These are phyloP conservation scores for Cotesia vestalis DNA, from an alignment of 1,140 invertebrate genomes.

Conservation along the genomic window DNA sequence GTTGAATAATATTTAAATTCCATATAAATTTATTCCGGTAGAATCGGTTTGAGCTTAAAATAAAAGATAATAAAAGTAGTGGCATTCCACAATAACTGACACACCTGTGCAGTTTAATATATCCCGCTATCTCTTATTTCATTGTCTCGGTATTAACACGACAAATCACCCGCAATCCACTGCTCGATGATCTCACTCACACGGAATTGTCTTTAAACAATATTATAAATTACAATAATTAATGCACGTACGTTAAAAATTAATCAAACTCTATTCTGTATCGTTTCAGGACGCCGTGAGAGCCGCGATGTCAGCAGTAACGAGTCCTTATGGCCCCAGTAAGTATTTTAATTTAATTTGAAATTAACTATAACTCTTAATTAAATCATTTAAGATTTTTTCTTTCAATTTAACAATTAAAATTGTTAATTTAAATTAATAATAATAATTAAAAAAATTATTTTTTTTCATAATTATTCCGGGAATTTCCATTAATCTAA, in stretches of 20 bases:
- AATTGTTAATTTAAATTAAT: background rate
- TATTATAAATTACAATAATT: too few species aligned
- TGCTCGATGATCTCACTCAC: constrained; percentile 20
- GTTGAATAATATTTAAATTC: too few species aligned
- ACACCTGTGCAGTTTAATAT: constrained; percentile 6
- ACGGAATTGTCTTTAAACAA: constrained; percentile 15
- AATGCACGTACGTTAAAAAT: background rate
- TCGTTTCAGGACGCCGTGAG: constrained; percentile 62
- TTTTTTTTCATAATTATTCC: background rate
- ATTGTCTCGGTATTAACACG: constrained; percentile 1
- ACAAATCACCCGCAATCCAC: constrained; percentile 3
- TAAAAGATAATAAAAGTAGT: too few species aligned
- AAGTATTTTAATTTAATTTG: constrained; percentile 46
- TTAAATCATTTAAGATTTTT: too few species aligned
- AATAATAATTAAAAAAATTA: background rate
- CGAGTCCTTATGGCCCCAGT: constrained; percentile 66
- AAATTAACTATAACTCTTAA: background rate
- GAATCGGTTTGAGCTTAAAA: too few species aligned
- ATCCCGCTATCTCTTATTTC: constrained; percentile 3
- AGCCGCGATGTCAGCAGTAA: constrained; percentile 65
- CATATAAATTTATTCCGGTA: too few species aligned
- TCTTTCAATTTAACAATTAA: too few species aligned
- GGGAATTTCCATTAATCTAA: too few species aligned
- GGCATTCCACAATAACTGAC: background rate
- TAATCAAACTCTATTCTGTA: constrained; percentile 35